Evolutionary conservation across 2,113 vertebrate species (phyloP).

Genomic region (Ailurus styani): DNA sequence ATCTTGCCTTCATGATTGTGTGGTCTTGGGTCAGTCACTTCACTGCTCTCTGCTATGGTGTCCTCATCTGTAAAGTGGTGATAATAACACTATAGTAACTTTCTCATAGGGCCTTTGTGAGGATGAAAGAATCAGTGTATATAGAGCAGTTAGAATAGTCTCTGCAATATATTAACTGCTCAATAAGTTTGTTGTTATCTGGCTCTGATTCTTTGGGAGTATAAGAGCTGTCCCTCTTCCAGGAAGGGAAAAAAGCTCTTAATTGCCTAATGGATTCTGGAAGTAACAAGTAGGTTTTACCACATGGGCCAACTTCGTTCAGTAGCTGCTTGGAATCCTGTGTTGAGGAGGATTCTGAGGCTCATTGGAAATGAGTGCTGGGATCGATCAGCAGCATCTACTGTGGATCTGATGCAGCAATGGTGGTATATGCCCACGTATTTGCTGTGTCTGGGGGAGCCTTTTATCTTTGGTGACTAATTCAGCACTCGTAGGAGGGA

Average conservation of each 20-base stretch:
- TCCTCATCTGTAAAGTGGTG: neutral
- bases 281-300: neutral
- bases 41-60: neutral
- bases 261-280: neutral
- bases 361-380: neutral
- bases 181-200: neutral
- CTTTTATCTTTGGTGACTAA: neutral
- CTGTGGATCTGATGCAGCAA: neutral
- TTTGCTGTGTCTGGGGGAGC: neutral
- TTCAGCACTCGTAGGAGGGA: neutral
- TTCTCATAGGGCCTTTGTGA: neutral
- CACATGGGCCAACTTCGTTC: neutral
- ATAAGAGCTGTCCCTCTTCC: neutral
- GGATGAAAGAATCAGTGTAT: neutral
- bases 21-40: neutral
- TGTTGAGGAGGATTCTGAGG: neutral
- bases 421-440: neutral
- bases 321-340: constrained; percentile 12
- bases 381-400: neutral
- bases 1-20: neutral
- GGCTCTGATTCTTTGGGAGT: neutral
- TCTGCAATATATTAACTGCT: neutral
- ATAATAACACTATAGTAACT: neutral
- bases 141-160: neutral
- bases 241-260: neutral